Evolutionary conservation across 2,888 invertebrate species (phyloP).

Genomic region (Polydesmus complanatus): DNA sequence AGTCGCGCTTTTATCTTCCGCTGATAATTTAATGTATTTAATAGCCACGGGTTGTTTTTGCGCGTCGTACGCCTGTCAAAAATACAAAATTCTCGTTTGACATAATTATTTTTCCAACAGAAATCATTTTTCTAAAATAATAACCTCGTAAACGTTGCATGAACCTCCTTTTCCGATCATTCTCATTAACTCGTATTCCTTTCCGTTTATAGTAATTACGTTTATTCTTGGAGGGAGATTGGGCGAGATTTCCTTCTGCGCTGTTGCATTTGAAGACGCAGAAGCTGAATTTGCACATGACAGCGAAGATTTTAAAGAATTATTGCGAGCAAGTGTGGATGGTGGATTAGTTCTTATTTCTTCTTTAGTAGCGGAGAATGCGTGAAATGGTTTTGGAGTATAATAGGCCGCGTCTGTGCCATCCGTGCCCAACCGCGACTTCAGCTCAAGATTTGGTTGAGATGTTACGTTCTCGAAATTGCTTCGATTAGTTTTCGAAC

Average conservation of each 20-base stretch:
- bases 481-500: too few relatives aligned
- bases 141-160: slow-evolving; percentile 53
- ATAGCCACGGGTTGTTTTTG: slow-evolving; percentile 51
- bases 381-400: too few relatives aligned
- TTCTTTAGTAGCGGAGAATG: too few relatives aligned
- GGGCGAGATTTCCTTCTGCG: background rate
- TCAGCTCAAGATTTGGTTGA: too few relatives aligned
- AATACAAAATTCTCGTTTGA: slow-evolving; percentile 22
- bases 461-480: too few relatives aligned
- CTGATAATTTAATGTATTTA: slow-evolving; percentile 66
- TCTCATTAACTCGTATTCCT: slow-evolving; percentile 56
- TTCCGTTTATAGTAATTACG: slow-evolving; percentile 46
- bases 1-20: slow-evolving; percentile 51
- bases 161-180: slow-evolving; percentile 79
- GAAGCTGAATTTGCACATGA: background rate
- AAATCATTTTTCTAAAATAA: background rate
- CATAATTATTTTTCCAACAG: background rate
- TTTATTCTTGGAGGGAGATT: background rate
- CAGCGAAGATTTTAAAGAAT: too few relatives aligned
- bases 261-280: background rate
- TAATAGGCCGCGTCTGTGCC: too few relatives aligned
- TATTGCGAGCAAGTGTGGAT: too few relatives aligned
- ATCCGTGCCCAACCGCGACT: too few relatives aligned
- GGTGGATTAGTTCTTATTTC: too few relatives aligned
- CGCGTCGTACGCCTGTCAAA: slow-evolving; percentile 46